Percentiles rank a stretch among this genome's conserved stretches.
phyloP scores from a whole-genome alignment of 2,113 vertebrate genomes.

The Sakesphorus luctuosus region DNA sequence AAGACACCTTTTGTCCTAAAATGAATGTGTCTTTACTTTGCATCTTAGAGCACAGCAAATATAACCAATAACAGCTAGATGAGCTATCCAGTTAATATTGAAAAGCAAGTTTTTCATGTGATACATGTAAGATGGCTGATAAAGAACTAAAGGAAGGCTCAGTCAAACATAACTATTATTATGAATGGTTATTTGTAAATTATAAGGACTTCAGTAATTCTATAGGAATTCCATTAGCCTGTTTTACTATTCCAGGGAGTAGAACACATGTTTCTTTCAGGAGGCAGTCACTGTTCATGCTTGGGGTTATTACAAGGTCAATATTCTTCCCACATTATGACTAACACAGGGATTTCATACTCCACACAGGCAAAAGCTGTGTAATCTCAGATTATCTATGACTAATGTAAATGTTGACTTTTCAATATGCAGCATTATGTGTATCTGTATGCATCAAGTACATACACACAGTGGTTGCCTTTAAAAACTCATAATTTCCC shows the following conservation, averaged over 20 bases:
- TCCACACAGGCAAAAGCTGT: slow-evolving; percentile 6
- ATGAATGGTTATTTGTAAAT: neutral
- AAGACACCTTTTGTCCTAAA: neutral
- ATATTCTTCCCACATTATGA: slow-evolving; percentile 35
- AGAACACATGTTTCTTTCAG: neutral
- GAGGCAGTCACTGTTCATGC: neutral
- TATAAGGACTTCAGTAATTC: neutral
- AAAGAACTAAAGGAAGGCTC: neutral
- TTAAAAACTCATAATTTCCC: slow-evolving; percentile 41
- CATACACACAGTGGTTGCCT: slow-evolving; percentile 11
- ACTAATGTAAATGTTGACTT: slow-evolving; percentile 40
- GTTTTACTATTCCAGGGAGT: neutral
- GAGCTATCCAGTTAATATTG: neutral
- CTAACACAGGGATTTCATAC: slow-evolving; percentile 46
- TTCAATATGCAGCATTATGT: slow-evolving; percentile 11
- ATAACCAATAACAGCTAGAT: neutral
- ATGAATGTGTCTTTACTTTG: neutral
- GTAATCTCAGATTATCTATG: slow-evolving; percentile 47
- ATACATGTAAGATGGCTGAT: neutral
- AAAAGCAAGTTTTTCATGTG: neutral
- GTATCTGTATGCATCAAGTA: slow-evolving; percentile 8
- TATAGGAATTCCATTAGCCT: neutral
- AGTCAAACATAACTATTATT: neutral
- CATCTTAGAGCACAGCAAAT: neutral
- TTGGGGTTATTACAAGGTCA: slow-evolving; percentile 17